Base-by-base conservation (phyloP, 2,113 vertebrate species). In the Felis catus region DNA sequence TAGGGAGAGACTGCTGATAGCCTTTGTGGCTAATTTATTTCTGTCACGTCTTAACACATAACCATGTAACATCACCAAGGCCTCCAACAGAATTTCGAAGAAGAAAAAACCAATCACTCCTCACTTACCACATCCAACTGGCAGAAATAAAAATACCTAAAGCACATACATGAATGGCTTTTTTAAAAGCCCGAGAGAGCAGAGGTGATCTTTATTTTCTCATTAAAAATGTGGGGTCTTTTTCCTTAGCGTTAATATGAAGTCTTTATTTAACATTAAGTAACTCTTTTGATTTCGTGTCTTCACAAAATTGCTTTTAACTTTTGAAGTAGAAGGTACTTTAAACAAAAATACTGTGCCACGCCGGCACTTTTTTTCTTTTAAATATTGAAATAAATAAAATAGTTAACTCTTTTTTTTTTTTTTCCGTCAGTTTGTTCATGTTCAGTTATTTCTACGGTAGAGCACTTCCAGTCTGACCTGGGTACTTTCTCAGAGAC, bases 341-440 rank as follows among this genome's bases (percentile, higher is more conserved):
- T 98, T 98, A 98, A 99, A 99, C 98, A 98, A 99, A 99, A 99
- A 99, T 99, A 99, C 91, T 98, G 98, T 99, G 99, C 98, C 97
- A 97, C 36, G 94, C 97, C 96, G 98, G 98, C 98, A 98, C 98
- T 96, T 98, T 91, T 91, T 98, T 98, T 98, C 97, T 98, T 96
- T 99, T 98, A 99, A 99, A 99, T 99, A 99, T 98, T 2, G 98
- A 99, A 99, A 99, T 99, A 99, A 99, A 99, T 99, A 99, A 99
- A 98, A 99, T 98, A 99, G 97, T 98, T 98, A 97, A 97, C 95
- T 98, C 92, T 98, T 98, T 98, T 84, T 98, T 84, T 98, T 84
- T 74, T 36, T 73, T 51, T 63, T 51, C 58, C 98, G 95, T 98
- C 97, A 97, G 97, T 98, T 97, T 96, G 97, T 98, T 95, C 76